phyloP scores from a whole-genome alignment of 2,888 invertebrate species.

The Campoplex nolae region DNA sequence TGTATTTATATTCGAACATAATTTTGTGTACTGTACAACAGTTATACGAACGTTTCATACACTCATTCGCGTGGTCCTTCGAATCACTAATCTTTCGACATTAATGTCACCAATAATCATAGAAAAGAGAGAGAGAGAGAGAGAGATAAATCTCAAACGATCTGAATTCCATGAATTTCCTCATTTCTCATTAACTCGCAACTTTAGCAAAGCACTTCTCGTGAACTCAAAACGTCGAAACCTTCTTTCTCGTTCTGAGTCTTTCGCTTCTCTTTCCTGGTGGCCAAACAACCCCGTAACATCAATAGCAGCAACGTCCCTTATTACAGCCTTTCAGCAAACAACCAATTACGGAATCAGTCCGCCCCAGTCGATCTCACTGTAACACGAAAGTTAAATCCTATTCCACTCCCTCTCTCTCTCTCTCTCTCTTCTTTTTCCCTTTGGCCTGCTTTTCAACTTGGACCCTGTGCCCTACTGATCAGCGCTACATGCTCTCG shows the following conservation, averaged over 20 bases:
- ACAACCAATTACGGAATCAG: conserved; percentile 74
- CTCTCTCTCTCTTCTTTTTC: conserved; percentile 5
- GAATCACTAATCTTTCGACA: conserved; percentile 66
- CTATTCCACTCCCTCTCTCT: conserved; percentile 5
- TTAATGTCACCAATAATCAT: conserved; percentile 74
- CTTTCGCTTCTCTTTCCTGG: conserved; percentile 48
- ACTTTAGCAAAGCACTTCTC: conserved; percentile 30
- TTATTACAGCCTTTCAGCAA: conserved; percentile 75
- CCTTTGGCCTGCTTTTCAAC: conserved; percentile 2
- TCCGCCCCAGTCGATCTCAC: conserved; percentile 51
- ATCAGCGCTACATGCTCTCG: conserved; percentile 12
- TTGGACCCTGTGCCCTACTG: conserved; percentile 21
- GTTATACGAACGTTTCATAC: conserved; percentile 43
- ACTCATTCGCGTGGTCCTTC: conserved; percentile 45
- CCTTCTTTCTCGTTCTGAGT: conserved; percentile 41
- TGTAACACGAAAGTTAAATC: conserved; percentile 41
- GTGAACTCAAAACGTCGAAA: conserved; percentile 21
- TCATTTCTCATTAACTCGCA: conserved; percentile 53
- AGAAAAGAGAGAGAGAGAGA: conserved; percentile 39
- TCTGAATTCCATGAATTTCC: conserved; percentile 77
- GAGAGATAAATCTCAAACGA: conserved; percentile 74
- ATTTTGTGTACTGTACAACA: not conserved
- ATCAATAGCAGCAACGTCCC: conserved; percentile 56
- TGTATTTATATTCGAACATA: conserved; percentile 15
- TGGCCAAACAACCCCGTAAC: conserved; percentile 46